phyloP scores from a whole-genome alignment of 2,797 vertebrate species.

The Alectoris magna region DNA sequence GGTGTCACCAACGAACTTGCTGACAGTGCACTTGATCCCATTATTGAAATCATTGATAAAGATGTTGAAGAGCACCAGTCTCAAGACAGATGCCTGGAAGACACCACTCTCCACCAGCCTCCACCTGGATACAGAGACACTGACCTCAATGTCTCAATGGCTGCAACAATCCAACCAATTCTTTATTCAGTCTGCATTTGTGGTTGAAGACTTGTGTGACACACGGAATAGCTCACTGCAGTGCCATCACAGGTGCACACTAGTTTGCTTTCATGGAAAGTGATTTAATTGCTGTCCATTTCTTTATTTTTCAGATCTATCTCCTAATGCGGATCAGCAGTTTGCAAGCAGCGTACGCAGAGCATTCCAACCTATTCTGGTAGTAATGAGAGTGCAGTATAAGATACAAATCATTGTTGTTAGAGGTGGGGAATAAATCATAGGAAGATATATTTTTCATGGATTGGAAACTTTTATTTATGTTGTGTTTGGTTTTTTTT shows the following conservation, averaged over 20 bases:
- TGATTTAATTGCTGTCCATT: background rate
- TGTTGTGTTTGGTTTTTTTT: background rate
- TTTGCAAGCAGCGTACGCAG: background rate
- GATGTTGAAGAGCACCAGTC: background rate
- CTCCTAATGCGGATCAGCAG: background rate
- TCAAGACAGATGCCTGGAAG: background rate
- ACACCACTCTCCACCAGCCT: background rate
- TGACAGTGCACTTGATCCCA: background rate
- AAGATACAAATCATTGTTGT: background rate
- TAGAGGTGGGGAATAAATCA: background rate
- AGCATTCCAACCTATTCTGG: background rate
- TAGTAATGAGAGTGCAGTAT: background rate
- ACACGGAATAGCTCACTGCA: background rate
- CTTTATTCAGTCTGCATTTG: background rate
- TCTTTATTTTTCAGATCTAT: background rate
- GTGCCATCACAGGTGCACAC: background rate
- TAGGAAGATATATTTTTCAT: background rate
- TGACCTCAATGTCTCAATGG: background rate
- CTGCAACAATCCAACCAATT: background rate
- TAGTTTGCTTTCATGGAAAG: accelerated
- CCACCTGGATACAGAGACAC: background rate
- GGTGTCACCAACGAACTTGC: background rate
- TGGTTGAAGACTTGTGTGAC: too few relatives aligned
- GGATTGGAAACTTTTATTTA: background rate
- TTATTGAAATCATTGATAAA: background rate